Conservation (phyloP, 64 coral and sea anemone genomes). For the Dendrophyllia cribrosa region DNA sequence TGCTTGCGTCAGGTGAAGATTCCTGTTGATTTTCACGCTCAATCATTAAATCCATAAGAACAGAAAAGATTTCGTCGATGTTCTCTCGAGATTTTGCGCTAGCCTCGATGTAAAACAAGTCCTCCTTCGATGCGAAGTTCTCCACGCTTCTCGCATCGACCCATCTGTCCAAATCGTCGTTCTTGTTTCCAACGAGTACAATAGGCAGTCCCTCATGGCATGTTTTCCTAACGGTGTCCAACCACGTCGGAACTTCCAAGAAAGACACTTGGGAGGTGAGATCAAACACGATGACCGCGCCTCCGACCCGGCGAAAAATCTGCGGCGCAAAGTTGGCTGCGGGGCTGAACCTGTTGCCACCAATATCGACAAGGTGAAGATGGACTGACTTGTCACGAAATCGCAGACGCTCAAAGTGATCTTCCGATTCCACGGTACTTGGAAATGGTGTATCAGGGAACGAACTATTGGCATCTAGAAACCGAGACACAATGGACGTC, state of each 20-base stretch:
- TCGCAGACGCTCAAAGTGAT: slow-evolving; percentile 72
- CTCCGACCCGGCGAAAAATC: slow-evolving; percentile 68
- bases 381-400: slow-evolving; percentile 78
- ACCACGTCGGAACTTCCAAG: slow-evolving; percentile 65
- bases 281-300: slow-evolving; percentile 74
- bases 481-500: slow-evolving; percentile 61
- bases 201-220: slow-evolving; percentile 37
- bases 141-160: slow-evolving; percentile 8
- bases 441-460: neutral
- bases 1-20: neutral
- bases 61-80: slow-evolving; percentile 83
- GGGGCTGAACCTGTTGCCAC: slow-evolving; percentile 31
- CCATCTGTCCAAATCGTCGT: slow-evolving; percentile 44
- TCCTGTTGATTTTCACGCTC: slow-evolving; percentile 4
- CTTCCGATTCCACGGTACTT: slow-evolving; percentile 34
- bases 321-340: slow-evolving; percentile 55
- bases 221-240: slow-evolving; percentile 25
- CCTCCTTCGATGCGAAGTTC: slow-evolving; percentile 32
- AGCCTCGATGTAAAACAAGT: slow-evolving; percentile 79
- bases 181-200: slow-evolving; percentile 93
- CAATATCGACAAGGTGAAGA: slow-evolving; percentile 82
- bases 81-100: slow-evolving; percentile 68
- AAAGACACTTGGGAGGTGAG: slow-evolving; percentile 64
- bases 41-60: slow-evolving; percentile 76
- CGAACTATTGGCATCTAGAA: slow-evolving; percentile 18